Base-by-base conservation (phyloP, 2,888 invertebrate species). In the Lepidocyrtinus sp. region DNA sequence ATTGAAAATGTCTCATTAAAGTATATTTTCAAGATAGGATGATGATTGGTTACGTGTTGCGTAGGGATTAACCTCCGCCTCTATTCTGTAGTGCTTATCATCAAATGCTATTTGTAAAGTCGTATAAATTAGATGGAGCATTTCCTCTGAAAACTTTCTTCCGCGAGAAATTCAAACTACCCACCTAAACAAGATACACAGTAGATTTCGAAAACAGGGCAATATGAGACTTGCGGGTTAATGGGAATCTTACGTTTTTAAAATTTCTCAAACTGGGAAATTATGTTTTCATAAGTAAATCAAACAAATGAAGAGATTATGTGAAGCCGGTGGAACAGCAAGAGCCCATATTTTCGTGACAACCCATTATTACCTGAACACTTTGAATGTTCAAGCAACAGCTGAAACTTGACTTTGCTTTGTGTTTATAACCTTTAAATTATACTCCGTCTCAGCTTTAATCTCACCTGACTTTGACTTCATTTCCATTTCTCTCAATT, bases 291-390 rank as follows among this genome's bases (percentile, higher is more conserved):
- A n/a, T n/a, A n/a, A n/a, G n/a, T n/a, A n/a, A n/a, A n/a, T n/a
- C n/a, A n/a, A n/a, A n/a, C n/a, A 36, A n/a, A 55, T 55, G 55
- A 55, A 55, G 55, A 55, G 55, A 55, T 55, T 55, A 55, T 17
- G 9, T 55, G 55, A 55, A 55, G 9, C n/a, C n/a, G n/a, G 36
- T 12, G n/a, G 55, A 55, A 55, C 17, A n/a, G n/a, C n/a, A n/a
- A n/a, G n/a, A n/a, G n/a, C n/a, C n/a, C n/a, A n/a, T n/a, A n/a
- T n/a, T n/a, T 21, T 15, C 22, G 46, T 27, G 26, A 68, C 19
- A 65, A 68, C 68, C 50, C 22, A 50, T 68, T 12, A 68, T 46
- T 46, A 25, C n/a, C n/a, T n/a, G n/a, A n/a, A n/a, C 7, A 21
- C 55, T 17, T 17, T 7, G 17, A 3, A 55, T 55, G 55, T 17